A percentile compares a stretch with the other conserved stretches of the same genome.
Evolutionary conservation across 1,140 invertebrate genomes (phyloP).

Genomic region (Papilio polyxenes): DNA sequence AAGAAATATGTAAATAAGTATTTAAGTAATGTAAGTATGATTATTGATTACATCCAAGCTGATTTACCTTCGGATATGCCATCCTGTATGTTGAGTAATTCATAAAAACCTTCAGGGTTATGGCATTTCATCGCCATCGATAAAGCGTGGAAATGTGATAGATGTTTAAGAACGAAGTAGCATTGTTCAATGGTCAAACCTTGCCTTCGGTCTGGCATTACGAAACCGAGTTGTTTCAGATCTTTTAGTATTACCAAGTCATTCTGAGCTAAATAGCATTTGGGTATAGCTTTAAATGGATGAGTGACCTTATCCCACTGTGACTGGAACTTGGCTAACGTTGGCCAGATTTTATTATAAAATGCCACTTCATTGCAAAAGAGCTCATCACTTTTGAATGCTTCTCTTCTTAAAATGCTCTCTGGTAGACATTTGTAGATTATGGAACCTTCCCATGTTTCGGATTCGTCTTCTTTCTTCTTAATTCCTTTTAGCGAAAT

Average conservation of each 20-base stretch:
- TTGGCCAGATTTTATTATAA: conserved; percentile 85
- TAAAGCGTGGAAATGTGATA: conserved; percentile 85
- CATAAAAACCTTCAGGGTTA: conserved; percentile 83
- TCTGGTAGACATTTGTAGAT: conserved; percentile 87
- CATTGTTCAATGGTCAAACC: conserved; percentile 83
- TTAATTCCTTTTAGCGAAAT: conserved; percentile 82
- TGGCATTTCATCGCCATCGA: conserved; percentile 84
- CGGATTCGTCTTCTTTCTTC: conserved; percentile 64
- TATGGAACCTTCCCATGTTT: conserved; percentile 82
- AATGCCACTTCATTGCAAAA: conserved; percentile 88
- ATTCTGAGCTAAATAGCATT: conserved; percentile 83
- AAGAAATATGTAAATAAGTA: too few relatives aligned
- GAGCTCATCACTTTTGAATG: conserved; percentile 85
- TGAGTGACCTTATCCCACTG: conserved; percentile 63
- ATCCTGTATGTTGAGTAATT: conserved; percentile 79
- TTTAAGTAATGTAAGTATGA: too few relatives aligned
- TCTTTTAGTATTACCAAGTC: conserved; percentile 85
- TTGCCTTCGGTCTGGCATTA: conserved; percentile 85
- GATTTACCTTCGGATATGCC: conserved; percentile 75
- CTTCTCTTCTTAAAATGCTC: conserved; percentile 82
- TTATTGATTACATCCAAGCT: background rate
- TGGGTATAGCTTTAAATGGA: conserved; percentile 84
- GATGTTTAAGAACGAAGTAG: conserved; percentile 82
- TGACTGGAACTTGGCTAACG: conserved; percentile 82
- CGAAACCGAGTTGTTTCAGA: conserved; percentile 81